A percentile compares a stretch with the other conserved stretches of the same genome.
These are phyloP conservation scores for Heteromormyrus szaboi DNA, from an alignment of 2,797 vertebrate genomes.

Conservation along the genomic window DNA sequence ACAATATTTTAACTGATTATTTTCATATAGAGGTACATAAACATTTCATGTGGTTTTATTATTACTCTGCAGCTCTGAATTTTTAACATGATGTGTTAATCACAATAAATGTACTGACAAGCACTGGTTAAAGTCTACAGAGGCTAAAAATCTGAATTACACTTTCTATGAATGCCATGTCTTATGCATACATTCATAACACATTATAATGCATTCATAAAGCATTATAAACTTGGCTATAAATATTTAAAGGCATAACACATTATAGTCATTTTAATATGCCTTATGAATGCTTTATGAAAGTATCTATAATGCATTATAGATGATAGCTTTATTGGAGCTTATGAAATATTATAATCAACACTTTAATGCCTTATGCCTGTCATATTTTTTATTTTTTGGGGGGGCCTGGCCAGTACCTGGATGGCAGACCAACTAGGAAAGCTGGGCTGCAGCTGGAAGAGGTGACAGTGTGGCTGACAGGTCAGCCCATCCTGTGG, in stretches of 20 bases:
- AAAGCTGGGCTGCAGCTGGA: too few species aligned
- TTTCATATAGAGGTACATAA: neutral
- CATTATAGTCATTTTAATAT: neutral
- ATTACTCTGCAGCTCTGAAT: neutral
- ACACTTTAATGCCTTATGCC: neutral
- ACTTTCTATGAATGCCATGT: neutral
- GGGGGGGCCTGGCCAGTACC: too few species aligned
- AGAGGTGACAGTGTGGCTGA: too few species aligned
- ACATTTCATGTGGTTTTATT: neutral
- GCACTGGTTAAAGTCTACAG: neutral
- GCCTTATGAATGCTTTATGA: neutral
- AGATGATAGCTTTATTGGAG: neutral
- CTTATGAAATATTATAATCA: neutral
- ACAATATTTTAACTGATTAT: neutral
- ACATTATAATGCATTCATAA: neutral
- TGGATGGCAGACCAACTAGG: too few species aligned
- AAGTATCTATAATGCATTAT: neutral
- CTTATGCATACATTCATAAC: neutral
- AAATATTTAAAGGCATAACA: neutral
- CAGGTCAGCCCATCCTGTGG: too few species aligned
- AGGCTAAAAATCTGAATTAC: neutral
- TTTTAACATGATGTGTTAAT: neutral
- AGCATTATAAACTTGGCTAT: neutral
- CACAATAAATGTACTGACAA: neutral
- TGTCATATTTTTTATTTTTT: neutral